These are phyloP conservation scores for Prunella strophiata DNA, from an alignment of 2,797 vertebrate species.

Conservation along the genomic window DNA sequence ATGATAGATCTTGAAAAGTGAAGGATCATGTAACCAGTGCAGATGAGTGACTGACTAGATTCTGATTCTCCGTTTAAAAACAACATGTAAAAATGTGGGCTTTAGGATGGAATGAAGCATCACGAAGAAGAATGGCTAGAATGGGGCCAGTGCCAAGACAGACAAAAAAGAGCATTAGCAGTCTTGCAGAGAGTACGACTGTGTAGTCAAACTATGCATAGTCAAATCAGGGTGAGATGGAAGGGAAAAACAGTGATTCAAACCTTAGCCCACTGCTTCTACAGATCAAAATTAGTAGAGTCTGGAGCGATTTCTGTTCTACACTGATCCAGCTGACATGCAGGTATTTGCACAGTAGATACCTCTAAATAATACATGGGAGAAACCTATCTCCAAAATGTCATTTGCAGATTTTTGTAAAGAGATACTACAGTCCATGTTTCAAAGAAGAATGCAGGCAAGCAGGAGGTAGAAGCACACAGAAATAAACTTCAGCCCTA, in stretches of 20 bases:
- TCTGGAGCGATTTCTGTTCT: not conserved
- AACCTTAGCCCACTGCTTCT: not conserved
- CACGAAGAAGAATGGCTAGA: not conserved
- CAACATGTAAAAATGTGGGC: not conserved
- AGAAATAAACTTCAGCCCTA: not conserved
- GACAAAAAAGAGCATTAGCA: constrained; percentile 40
- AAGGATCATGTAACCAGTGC: not conserved
- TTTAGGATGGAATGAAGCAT: constrained; percentile 12
- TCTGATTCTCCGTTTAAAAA: not conserved
- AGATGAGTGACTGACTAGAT: not conserved
- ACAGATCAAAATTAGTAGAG: constrained; percentile 2
- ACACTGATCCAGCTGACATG: not conserved
- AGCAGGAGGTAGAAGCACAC: not conserved
- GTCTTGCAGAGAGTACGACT: not conserved
- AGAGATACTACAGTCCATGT: not conserved
- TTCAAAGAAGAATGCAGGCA: constrained; percentile 20
- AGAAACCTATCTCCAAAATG: not conserved
- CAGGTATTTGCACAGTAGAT: constrained; percentile 1
- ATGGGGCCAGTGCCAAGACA: constrained; percentile 18
- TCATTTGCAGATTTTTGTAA: not conserved
- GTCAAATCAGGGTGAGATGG: constrained; percentile 25
- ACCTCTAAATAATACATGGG: not conserved
- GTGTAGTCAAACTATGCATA: not conserved
- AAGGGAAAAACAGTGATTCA: constrained; percentile 27
- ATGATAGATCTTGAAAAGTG: not conserved